Conservation (phyloP, 1,140 invertebrate species). For the Drosophila aff. region DNA sequence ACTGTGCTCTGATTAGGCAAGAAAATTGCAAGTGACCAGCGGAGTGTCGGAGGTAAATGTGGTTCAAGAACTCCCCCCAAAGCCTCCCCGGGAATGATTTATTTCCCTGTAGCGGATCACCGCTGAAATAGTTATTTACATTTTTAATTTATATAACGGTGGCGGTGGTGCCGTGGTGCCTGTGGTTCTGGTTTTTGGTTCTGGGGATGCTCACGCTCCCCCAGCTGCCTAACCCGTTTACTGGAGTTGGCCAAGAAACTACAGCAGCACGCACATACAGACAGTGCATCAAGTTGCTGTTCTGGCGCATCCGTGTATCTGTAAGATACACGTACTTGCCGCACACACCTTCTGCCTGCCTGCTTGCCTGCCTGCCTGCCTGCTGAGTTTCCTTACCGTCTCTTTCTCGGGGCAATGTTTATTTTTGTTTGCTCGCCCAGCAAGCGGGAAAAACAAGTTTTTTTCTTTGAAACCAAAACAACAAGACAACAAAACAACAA, state of each 20-base stretch:
- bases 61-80: neutral
- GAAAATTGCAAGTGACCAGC: constrained; percentile 55
- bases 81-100: constrained; percentile 1
- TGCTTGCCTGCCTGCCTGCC: constrained; percentile 3
- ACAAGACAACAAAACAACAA: constrained; percentile 41
- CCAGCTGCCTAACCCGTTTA: constrained; percentile 74
- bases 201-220: constrained; percentile 37
- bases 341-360: constrained; percentile 48
- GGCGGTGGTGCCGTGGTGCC: constrained; percentile 19
- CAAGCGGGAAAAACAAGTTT: constrained; percentile 82
- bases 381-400: constrained; percentile 69
- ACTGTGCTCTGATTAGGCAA: constrained; percentile 45
- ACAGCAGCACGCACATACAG: constrained; percentile 60
- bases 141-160: constrained; percentile 62
- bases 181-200: constrained; percentile 55
- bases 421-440: constrained; percentile 73
- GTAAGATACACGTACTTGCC: constrained; percentile 71
- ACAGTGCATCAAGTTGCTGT: constrained; percentile 67
- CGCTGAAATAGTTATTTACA: constrained; percentile 47
- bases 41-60: constrained; percentile 35
- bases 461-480: constrained; percentile 53
- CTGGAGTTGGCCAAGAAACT: constrained; percentile 63
- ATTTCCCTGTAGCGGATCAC: constrained; percentile 29
- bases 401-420: constrained; percentile 71
- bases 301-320: constrained; percentile 66